Base-by-base conservation (phyloP, 2,113 vertebrate genomes). In the Jacana jacana region DNA sequence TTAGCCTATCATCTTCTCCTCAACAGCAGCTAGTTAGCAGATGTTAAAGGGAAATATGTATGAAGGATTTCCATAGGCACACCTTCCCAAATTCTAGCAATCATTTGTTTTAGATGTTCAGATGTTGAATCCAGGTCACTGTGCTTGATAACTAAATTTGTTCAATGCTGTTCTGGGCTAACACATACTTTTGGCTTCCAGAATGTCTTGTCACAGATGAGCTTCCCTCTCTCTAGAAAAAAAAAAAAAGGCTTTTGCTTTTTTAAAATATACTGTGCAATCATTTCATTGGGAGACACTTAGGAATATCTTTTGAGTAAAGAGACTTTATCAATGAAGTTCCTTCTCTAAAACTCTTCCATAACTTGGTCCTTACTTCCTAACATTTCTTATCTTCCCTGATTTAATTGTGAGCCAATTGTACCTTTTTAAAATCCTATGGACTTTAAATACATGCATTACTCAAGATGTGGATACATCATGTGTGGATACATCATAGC, bases 401-500 rank as follows among this genome's bases (percentile, higher is more conserved):
- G 22, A 64, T 39, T 79, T 25, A 33, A 2, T 4, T 64, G 17
- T 42, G 28, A 12, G 3, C 3, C 7, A 86, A 64, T 28, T 42
- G 27, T 54, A 4, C 37, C 33, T 52, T 81, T 48, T 57, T 37
- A 13, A 52, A 70, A 58, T 51, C n/a, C 8, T 68, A 16, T n/a
- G 31, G 25, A 54, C 6, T 65, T 69, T 19, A 73, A 78, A n/a
- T 40, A 23, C 5, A 13, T 48, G 15, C 9, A n/a, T 78, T 77
- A 77, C 57, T 69, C 68, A 44, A 80, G 33, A n/a, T 31, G 8
- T 54, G 24, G 11, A 6, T 77, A 9, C 12, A 57, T 49, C 2
- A 0, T 39, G 52, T 1, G 1, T 17, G 4, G 13, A 61, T 25
- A 15, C 18, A 63, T 31, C 11, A 31, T 3, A 61, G 12, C 16